Percentiles rank a stretch among this genome's conserved stretches.
Conservation (phyloP, 2,113 vertebrate genomes). For the Clarias macrocephalus region DNA sequence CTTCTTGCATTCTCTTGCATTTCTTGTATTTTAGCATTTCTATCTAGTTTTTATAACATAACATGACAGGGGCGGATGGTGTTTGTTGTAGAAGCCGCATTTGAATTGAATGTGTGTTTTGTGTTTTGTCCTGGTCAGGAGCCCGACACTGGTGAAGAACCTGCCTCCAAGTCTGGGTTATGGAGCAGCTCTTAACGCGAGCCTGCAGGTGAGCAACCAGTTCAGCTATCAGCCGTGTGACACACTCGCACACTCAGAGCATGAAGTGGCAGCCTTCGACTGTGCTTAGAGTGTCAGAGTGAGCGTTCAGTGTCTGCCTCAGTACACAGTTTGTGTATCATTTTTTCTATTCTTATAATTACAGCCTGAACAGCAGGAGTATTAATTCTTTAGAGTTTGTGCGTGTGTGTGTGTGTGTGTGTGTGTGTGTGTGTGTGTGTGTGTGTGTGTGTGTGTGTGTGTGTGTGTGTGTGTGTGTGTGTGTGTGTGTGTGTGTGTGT, state of each 20-base stretch:
- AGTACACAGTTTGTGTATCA: slow-evolving; percentile 31
- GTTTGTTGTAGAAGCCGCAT: not conserved
- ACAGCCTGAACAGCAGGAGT: slow-evolving; percentile 12
- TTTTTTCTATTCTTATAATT: slow-evolving; percentile 19
- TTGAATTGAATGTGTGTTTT: slow-evolving; percentile 1
- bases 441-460: not conserved
- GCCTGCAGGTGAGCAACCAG: slow-evolving; percentile 86
- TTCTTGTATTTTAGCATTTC: not conserved
- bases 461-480: not conserved
- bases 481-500: slow-evolving; percentile 9
- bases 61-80: not conserved
- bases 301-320: slow-evolving; percentile 7
- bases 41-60: not conserved
- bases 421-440: not conserved
- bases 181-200: slow-evolving; percentile 96
- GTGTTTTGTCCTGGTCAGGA: slow-evolving; percentile 77
- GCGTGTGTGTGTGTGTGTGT: not conserved
- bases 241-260: slow-evolving; percentile 3
- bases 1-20: too few relatives aligned
- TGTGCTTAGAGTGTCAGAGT: not conserved
- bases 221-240: not conserved
- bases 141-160: slow-evolving; percentile 98
- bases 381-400: slow-evolving; percentile 17
- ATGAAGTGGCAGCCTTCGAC: not conserved
- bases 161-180: slow-evolving; percentile 97